Percentiles rank a stretch among this genome's conserved stretches.
Conservation (phyloP, 2,888 invertebrate species). For the Crepidodera aurea region DNA sequence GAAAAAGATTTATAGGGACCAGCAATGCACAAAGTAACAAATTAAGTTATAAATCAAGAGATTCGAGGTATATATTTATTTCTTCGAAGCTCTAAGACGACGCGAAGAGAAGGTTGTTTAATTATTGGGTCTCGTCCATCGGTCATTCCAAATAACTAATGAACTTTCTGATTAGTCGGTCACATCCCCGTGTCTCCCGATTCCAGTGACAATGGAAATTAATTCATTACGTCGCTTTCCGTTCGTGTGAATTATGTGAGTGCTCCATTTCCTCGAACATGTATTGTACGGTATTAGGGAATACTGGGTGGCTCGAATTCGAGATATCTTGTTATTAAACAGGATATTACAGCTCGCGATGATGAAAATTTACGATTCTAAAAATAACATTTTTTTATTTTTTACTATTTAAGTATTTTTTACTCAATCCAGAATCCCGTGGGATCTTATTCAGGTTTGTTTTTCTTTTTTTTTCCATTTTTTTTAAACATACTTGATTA, state of each 20-base stretch:
- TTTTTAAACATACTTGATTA: too few relatives aligned
- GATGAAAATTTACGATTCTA: too few relatives aligned
- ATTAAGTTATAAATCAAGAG: conserved; percentile 29
- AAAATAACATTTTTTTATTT: too few relatives aligned
- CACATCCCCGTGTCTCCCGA: conserved; percentile 42
- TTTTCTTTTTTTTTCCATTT: too few relatives aligned
- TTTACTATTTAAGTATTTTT: too few relatives aligned
- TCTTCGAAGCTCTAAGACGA: conserved; percentile 4
- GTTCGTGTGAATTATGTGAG: conserved; percentile 29
- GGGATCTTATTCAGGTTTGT: too few relatives aligned
- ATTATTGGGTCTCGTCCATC: conserved; percentile 60
- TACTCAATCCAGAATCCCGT: too few relatives aligned
- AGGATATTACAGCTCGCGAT: too few relatives aligned
- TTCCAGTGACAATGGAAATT: conserved; percentile 58
- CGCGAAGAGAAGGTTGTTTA: conserved; percentile 56
- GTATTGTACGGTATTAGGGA: conserved; percentile 20
- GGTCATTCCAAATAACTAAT: conserved; percentile 62
- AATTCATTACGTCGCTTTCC: conserved; percentile 56
- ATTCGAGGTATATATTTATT: conserved; percentile 32
- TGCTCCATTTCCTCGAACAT: conserved; percentile 29
- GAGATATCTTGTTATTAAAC: too few relatives aligned
- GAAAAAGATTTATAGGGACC: conserved; percentile 18
- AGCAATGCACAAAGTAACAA: conserved; percentile 17
- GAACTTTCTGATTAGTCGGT: conserved; percentile 60
- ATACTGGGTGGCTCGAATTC: not conserved